These are phyloP conservation scores for Graptemys geographica DNA, from an alignment of 2,797 vertebrate genomes.

Conservation along the genomic window DNA sequence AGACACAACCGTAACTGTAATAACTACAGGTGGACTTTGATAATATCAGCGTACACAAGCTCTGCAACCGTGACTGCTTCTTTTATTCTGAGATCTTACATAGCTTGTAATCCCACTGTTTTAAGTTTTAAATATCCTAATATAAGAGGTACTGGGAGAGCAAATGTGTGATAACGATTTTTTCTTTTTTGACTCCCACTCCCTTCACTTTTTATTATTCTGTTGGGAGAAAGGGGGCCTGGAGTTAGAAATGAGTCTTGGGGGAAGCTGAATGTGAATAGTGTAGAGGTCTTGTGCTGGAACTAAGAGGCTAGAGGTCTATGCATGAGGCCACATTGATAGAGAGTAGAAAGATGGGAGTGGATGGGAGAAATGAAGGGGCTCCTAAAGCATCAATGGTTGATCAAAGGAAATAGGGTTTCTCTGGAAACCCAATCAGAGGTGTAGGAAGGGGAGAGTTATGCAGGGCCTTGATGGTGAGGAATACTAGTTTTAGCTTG, in stretches of 20 bases:
- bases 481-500: background rate
- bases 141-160: background rate
- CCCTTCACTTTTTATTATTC: rapidly evolving
- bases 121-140: background rate
- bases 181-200: background rate
- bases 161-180: background rate
- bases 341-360: background rate
- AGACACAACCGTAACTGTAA: background rate
- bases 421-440: background rate
- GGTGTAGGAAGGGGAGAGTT: background rate
- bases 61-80: too few species aligned
- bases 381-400: background rate
- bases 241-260: too few species aligned
- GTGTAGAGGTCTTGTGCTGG: background rate
- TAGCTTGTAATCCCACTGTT: background rate
- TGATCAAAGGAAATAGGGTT: background rate
- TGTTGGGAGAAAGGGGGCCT: too few species aligned
- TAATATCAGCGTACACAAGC: too few species aligned
- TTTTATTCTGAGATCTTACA: too few species aligned
- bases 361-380: background rate
- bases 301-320: background rate
- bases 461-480: background rate
- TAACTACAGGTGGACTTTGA: background rate
- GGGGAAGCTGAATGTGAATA: background rate
- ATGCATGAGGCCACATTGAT: background rate